phyloP scores from a whole-genome alignment of 2,888 invertebrate genomes.

The Cantharis rustica region DNA sequence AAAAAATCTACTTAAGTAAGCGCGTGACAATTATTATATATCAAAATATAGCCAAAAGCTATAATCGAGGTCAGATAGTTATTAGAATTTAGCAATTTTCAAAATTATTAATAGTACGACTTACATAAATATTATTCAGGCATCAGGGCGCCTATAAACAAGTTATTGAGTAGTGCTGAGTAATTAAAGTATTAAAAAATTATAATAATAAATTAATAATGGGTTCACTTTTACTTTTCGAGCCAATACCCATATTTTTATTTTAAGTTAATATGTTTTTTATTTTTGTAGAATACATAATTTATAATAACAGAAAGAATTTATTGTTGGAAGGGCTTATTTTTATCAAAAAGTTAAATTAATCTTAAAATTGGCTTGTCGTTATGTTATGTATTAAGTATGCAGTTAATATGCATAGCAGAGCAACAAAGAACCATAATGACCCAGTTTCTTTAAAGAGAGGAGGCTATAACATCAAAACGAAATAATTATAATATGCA shows the following conservation, averaged over 20 bases:
- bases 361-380: neutral
- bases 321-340: neutral
- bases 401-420: neutral
- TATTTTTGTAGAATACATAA: neutral
- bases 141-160: too few relatives aligned
- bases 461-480: neutral
- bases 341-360: neutral
- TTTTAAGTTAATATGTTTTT: neutral
- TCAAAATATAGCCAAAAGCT: neutral
- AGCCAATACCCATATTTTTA: neutral
- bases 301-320: neutral
- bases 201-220: neutral
- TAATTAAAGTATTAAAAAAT: neutral
- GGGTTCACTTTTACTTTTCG: neutral
- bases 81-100: neutral
- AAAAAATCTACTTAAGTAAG: neutral
- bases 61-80: neutral
- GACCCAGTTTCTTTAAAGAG: neutral
- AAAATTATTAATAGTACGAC: neutral
- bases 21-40: neutral
- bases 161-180: neutral
- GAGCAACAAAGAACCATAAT: neutral
- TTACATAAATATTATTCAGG: neutral
- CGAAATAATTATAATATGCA: neutral
- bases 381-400: neutral